A percentile compares a stretch with the other conserved stretches of the same genome.
phyloP scores from a whole-genome alignment of 2,797 vertebrate genomes.

The Brachymystax lenok region DNA sequence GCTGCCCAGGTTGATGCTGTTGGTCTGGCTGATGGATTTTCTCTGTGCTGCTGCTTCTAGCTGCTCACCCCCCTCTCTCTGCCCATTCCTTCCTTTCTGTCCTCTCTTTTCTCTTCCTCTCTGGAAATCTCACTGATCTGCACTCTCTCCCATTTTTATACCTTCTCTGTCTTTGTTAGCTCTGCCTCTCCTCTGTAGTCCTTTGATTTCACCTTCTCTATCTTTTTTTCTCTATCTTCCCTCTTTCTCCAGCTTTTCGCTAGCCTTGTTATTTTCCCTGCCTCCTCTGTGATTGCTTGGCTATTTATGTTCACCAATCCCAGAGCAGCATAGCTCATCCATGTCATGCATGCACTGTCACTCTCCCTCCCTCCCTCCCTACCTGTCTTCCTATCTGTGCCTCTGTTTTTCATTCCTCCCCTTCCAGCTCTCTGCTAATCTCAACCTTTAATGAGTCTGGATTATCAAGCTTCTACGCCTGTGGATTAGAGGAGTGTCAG shows the following conservation, averaged over 20 bases:
- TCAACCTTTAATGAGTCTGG: conserved; percentile 64
- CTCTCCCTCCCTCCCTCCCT: conserved; percentile 41
- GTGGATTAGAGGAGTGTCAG: conserved; percentile 65
- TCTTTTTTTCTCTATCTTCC: conserved; percentile 68
- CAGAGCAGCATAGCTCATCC: conserved; percentile 25
- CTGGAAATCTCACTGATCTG: conserved; percentile 31
- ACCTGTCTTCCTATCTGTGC: conserved; percentile 35
- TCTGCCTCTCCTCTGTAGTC: conserved; percentile 49
- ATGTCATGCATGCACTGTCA: conserved; percentile 51
- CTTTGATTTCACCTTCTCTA: conserved; percentile 65
- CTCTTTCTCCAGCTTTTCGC: conserved; percentile 64
- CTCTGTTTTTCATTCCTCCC: conserved; percentile 37
- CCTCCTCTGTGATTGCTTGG: conserved; percentile 70
- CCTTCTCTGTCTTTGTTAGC: conserved; percentile 38
- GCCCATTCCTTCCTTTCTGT: conserved; percentile 53
- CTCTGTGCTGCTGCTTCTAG: conserved; percentile 45
- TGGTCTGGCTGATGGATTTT: conserved; percentile 49
- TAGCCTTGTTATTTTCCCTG: conserved; percentile 66
- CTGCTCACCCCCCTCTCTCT: conserved; percentile 51
- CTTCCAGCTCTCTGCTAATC: conserved; percentile 65
- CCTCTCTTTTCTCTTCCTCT: conserved; percentile 53
- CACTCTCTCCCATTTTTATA: conserved; percentile 40
- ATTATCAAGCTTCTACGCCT: conserved; percentile 60
- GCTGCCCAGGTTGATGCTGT: conserved; percentile 49
- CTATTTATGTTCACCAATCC: conserved; percentile 80